Percentiles rank a stretch among this genome's conserved stretches.
Evolutionary conservation across 2,888 invertebrate species (phyloP).

Genomic region (Phymatocera aterrima): DNA sequence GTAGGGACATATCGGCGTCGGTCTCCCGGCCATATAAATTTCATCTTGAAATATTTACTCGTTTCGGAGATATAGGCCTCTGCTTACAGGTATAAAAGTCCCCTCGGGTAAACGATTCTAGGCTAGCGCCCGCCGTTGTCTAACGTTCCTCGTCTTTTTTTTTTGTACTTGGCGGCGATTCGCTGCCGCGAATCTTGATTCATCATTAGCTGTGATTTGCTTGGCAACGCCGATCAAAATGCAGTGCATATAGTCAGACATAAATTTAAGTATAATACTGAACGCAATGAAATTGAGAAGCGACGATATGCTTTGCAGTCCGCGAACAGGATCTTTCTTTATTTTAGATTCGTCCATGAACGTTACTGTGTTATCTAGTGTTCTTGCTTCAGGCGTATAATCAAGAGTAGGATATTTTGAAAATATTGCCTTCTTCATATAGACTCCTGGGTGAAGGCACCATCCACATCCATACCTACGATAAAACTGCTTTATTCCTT

Average conservation of each 20-base stretch:
- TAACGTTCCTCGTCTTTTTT: too few relatives aligned
- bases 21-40: too few relatives aligned
- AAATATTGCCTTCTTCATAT: conserved; percentile 2
- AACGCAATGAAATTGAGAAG: conserved; percentile 44
- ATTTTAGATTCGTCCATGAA: conserved; percentile 32
- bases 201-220: background rate
- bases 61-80: too few relatives aligned
- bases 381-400: conserved; percentile 28
- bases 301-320: conserved; percentile 41
- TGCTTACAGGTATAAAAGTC: too few relatives aligned
- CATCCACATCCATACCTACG: conserved; percentile 46
- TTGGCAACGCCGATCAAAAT: background rate
- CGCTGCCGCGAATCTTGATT: too few relatives aligned
- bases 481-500: conserved; percentile 47
- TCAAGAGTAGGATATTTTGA: conserved; percentile 46
- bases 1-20: too few relatives aligned
- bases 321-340: conserved; percentile 23
- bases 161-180: too few relatives aligned
- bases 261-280: conserved; percentile 46
- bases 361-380: conserved; percentile 6
- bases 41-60: too few relatives aligned
- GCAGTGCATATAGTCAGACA: conserved; percentile 41
- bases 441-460: conserved; percentile 47
- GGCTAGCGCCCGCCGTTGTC: too few relatives aligned
- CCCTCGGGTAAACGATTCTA: too few relatives aligned